These are phyloP conservation scores for Megaceryle torquata DNA, from an alignment of 2,113 vertebrate genomes.

Conservation along the genomic window DNA sequence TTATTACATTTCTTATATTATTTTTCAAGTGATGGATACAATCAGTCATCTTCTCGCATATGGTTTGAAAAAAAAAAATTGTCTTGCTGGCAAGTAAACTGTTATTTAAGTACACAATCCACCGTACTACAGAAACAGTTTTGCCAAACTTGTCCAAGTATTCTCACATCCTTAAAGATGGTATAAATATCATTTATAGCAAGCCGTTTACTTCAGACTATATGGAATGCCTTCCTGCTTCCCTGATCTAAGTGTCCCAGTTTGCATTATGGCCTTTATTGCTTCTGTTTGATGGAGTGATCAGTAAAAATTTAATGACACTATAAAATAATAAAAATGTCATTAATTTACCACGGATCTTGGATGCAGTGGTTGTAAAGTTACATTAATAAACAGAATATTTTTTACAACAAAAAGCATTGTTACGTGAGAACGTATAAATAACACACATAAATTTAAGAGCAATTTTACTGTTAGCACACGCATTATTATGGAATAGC, in stretches of 20 bases:
- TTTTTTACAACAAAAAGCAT: constrained; percentile 94
- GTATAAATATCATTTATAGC: constrained; percentile 87
- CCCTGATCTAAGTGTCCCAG: constrained; percentile 82
- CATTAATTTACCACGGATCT: constrained; percentile 98
- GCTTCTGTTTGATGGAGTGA: constrained; percentile 93
- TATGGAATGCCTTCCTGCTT: constrained; percentile 76
- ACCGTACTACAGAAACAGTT: constrained; percentile 81
- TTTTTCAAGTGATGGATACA: constrained; percentile 72
- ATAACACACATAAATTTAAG: constrained; percentile 90
- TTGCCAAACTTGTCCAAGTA: constrained; percentile 85
- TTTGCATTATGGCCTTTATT: constrained; percentile 91
- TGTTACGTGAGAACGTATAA: constrained; percentile 85
- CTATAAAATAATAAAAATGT: constrained; percentile 99
- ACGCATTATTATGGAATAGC: constrained; percentile 94
- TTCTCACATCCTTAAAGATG: constrained; percentile 81
- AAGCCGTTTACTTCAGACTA: constrained; percentile 78
- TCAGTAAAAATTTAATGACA: constrained; percentile 99
- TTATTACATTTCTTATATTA: constrained; percentile 77
- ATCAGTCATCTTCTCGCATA: constrained; percentile 73
- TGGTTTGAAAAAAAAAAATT: constrained; percentile 75
- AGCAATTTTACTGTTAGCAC: constrained; percentile 86
- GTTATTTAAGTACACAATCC: constrained; percentile 85
- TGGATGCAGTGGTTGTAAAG: constrained; percentile 92
- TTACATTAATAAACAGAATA: constrained; percentile 95
- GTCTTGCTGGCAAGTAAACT: constrained; percentile 77